Evolutionary conservation across 2,888 invertebrate genomes (phyloP).

Genomic region (Tenthredo livida): DNA sequence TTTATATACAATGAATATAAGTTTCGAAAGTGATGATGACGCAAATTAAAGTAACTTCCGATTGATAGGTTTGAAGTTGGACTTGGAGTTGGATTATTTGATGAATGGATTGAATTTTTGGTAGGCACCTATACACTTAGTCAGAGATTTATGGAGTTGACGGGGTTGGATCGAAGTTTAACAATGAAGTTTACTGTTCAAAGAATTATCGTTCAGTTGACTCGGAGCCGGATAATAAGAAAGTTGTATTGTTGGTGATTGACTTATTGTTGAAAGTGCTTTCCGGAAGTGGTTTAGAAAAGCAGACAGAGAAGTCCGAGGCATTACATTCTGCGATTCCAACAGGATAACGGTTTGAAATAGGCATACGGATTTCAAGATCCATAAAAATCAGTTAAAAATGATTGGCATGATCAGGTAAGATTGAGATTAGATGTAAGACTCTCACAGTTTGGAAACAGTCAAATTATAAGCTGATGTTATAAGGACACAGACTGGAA

Average conservation of each 20-base stretch:
- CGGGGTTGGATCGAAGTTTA: not conserved
- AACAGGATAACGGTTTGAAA: not conserved
- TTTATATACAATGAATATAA: not conserved
- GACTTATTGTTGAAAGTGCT: not conserved
- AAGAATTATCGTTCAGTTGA: not conserved
- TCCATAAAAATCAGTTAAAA: not conserved
- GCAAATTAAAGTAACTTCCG: constrained; percentile 3
- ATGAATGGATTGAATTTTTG: not conserved
- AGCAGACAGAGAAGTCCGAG: not conserved
- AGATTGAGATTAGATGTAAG: too few species aligned
- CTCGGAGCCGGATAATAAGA: not conserved
- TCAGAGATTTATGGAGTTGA: too few species aligned
- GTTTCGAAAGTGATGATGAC: not conserved
- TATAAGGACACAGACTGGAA: too few species aligned
- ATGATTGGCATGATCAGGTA: not conserved
- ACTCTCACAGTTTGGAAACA: not conserved
- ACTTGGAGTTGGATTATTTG: not conserved
- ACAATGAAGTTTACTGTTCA: not conserved
- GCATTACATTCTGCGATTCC: not conserved
- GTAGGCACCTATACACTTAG: too few species aligned
- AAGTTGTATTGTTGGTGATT: not conserved
- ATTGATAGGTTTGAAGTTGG: constrained; percentile 3
- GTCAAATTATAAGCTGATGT: not conserved
- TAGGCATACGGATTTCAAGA: not conserved
- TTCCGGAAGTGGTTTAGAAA: not conserved